Base-by-base conservation (phyloP, 2,113 vertebrate genomes). In the Etia nguti region DNA sequence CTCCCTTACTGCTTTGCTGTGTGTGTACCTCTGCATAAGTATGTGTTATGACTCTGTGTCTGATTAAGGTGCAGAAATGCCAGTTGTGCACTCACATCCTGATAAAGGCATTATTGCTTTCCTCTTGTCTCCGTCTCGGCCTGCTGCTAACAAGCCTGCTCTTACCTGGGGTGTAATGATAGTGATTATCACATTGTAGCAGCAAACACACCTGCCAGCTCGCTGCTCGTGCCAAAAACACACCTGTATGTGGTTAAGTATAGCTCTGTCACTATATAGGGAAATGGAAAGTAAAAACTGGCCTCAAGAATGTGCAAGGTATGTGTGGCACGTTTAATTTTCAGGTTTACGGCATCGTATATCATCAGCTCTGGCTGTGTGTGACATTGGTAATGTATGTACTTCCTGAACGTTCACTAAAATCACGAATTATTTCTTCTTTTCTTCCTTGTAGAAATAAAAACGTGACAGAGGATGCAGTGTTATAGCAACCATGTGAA, bases 161-260 rank as follows among this genome's bases (percentile, higher is more conserved):
- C 89, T 94, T 93, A 89, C 85, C 87, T 79, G 48, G 10, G 57
- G n/a, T 68, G 50, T 94, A 94, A 96, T 95, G 80, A 95, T 88
- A 95, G 92, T 94, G 26, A 94, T 96, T 93, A 95, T 88, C 86
- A 88, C 88, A 36, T 85, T 90, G 83, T 91, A 90, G 92, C 91
- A 55, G 82, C 86, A 89, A 93, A 91, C 92, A 95, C 93, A 94
- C 93, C 91, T 93, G 93, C 81, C 80, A 83, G 77, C 84, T 84
- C 4, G 2, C 86, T 56, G 68, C 90, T 84, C 7, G 2, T 88
- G 92, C 90, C 92, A 94, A 88, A 93, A 88, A 88, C 94, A 94
- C 94, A 95, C 95, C 95, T 95, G 95, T 80, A 81, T 89, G 52
- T 77, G 90, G 22, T 73, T 94, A 94, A 94, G 87, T 93, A 89